A percentile compares a stretch with the other conserved stretches of the same genome.
Conservation (phyloP, 2,113 vertebrate genomes). For the Chionodraco myersi region DNA sequence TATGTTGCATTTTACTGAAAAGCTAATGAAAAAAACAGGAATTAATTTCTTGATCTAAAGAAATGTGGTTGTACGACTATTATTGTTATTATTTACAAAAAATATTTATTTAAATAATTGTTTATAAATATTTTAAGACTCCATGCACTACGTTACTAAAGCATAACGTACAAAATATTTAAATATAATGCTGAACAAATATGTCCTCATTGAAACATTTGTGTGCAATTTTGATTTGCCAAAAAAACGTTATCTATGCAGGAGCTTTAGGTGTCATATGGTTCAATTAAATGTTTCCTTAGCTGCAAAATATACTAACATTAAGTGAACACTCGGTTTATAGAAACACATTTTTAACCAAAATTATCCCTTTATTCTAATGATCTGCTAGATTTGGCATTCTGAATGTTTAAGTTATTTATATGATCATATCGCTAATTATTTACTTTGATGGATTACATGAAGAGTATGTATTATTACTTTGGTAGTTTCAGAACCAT, state of each 20-base stretch:
- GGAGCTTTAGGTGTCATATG: not conserved
- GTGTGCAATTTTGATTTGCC: constrained; percentile 13
- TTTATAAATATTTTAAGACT: constrained; percentile 6
- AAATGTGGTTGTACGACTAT: not conserved
- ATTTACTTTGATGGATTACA: constrained; percentile 6
- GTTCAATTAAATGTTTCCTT: not conserved
- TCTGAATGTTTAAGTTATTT: not conserved
- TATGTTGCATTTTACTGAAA: constrained; percentile 3
- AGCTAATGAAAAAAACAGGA: not conserved
- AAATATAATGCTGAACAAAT: constrained; percentile 21
- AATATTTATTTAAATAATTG: not conserved
- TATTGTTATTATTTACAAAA: not conserved
- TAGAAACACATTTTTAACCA: constrained; percentile 14
- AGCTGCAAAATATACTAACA: not conserved
- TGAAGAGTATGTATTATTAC: not conserved
- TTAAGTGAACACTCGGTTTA: constrained; percentile 2
- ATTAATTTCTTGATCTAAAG: constrained; percentile 1
- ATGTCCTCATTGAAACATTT: constrained; percentile 3
- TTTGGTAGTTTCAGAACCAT: not conserved
- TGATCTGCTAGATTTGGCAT: not conserved
- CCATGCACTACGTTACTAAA: constrained; percentile 5
- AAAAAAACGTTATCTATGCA: constrained; percentile 7
- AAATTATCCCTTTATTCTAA: constrained; percentile 18
- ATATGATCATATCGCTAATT: constrained; percentile 3
- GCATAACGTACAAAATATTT: not conserved